Evolutionary conservation across 2,797 vertebrate species (phyloP).

Genomic region (Scarus forsteni): DNA sequence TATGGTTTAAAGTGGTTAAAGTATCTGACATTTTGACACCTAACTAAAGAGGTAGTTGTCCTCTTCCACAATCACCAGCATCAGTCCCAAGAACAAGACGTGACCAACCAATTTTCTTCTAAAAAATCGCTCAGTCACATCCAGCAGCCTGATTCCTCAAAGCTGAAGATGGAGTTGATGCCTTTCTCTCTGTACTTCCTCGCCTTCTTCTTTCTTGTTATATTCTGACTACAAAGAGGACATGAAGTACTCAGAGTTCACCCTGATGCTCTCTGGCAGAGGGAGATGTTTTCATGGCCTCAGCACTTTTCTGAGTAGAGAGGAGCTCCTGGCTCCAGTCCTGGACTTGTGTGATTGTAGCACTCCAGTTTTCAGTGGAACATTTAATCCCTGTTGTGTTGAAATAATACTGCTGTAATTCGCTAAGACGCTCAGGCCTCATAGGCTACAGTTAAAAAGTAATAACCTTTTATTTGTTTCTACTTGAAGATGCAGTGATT

Average conservation of each 20-base stretch:
- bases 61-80: too few relatives aligned
- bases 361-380: conserved; percentile 37
- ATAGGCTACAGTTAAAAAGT: conserved; percentile 27
- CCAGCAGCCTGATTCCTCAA: background rate
- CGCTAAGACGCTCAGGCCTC: conserved; percentile 28
- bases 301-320: conserved; percentile 44
- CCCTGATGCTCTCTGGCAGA: conserved; percentile 38
- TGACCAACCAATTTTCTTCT: too few relatives aligned
- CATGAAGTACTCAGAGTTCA: conserved; percentile 26
- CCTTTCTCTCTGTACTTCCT: background rate
- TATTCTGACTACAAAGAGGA: conserved; percentile 27
- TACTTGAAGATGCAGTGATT: background rate
- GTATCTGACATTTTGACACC: too few relatives aligned
- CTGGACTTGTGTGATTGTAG: conserved; percentile 32
- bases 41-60: too few relatives aligned
- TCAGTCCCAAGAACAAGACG: too few relatives aligned
- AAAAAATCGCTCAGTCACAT: too few relatives aligned
- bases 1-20: too few relatives aligned
- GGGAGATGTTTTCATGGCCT: conserved; percentile 29
- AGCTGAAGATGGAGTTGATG: conserved; percentile 1
- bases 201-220: background rate
- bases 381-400: conserved; percentile 51
- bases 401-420: conserved; percentile 47
- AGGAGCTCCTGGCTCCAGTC: conserved; percentile 38
- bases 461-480: conserved; percentile 24